Conservation (phyloP, 1,140 invertebrate species). For the Laupala kohalensis region DNA sequence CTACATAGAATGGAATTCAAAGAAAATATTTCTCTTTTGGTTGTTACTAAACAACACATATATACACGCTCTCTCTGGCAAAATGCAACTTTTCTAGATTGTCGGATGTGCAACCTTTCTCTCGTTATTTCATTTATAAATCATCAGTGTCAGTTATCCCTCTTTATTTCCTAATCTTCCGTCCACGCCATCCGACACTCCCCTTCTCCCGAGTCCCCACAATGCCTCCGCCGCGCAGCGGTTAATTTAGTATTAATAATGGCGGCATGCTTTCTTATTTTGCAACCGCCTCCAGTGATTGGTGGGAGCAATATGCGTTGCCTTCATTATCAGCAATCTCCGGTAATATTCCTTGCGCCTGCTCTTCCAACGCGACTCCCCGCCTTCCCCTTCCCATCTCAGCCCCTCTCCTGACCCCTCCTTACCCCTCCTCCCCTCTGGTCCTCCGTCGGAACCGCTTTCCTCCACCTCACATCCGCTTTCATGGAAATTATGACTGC, state of each 20-base stretch:
- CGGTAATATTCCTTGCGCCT: constrained; percentile 1
- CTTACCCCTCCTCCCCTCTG: too few species aligned
- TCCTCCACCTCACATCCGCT: neutral
- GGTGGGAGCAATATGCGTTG: constrained; percentile 7
- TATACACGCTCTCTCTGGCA: too few species aligned
- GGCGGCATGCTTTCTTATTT: constrained; percentile 3
- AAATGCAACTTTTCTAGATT: too few species aligned
- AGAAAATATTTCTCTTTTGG: too few species aligned
- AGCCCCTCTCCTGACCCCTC: too few species aligned
- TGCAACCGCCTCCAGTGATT: constrained; percentile 2
- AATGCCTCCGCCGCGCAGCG: neutral
- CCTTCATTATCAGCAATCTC: constrained; percentile 7
- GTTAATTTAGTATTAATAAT: constrained; percentile 7
- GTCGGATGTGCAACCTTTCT: too few species aligned
- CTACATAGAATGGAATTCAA: too few species aligned
- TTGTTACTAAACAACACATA: too few species aligned
- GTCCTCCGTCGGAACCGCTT: neutral
- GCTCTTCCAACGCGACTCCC: neutral
- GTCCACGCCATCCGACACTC: neutral
- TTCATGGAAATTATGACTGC: constrained; percentile 8
- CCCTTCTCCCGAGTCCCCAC: too few species aligned
- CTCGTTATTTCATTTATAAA: too few species aligned
- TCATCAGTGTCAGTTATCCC: too few species aligned
- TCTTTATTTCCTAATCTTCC: too few species aligned
- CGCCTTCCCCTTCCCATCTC: neutral